Percentiles rank a stretch among this genome's conserved stretches.
These are phyloP conservation scores for Lagorchestes hirsutus DNA, from an alignment of 2,797 vertebrate genomes.

Conservation along the genomic window DNA sequence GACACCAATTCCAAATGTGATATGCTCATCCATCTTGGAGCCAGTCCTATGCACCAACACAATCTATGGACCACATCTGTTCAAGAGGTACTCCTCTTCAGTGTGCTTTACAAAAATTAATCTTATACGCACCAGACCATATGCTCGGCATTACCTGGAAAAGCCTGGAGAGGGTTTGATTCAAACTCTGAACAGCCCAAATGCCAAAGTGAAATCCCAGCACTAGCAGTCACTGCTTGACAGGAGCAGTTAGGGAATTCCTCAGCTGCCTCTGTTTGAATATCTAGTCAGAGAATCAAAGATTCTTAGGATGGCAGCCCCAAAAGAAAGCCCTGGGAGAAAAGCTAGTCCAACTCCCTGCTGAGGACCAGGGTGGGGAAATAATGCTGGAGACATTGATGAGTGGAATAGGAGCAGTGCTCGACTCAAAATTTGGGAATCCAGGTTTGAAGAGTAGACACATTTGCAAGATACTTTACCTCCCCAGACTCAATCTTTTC, in stretches of 20 bases:
- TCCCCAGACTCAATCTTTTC: neutral
- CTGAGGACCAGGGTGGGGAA: neutral
- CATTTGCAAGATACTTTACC: neutral
- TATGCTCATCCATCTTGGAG: neutral
- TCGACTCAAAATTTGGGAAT: neutral
- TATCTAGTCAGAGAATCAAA: constrained; percentile 14
- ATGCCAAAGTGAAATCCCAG: constrained; percentile 7
- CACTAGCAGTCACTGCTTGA: neutral
- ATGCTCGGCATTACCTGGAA: constrained; percentile 37
- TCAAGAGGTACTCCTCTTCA: constrained; percentile 11
- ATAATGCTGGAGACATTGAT: neutral
- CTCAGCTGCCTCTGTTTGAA: constrained; percentile 10
- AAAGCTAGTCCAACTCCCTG: neutral
- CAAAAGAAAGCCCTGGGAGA: neutral
- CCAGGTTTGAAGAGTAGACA: neutral
- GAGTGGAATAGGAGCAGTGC: neutral
- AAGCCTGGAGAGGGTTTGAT: constrained; percentile 24
- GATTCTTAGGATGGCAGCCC: neutral
- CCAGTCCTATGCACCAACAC: constrained; percentile 18
- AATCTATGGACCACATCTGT: constrained; percentile 40
- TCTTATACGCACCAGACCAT: constrained; percentile 30
- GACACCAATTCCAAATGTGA: constrained; percentile 68
- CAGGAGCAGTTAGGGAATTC: neutral
- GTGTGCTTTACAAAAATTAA: constrained; percentile 56
- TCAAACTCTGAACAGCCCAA: constrained; percentile 45